Evolutionary conservation across 2,888 invertebrate genomes (phyloP).

Genomic region (Bimastos eiseni): DNA sequence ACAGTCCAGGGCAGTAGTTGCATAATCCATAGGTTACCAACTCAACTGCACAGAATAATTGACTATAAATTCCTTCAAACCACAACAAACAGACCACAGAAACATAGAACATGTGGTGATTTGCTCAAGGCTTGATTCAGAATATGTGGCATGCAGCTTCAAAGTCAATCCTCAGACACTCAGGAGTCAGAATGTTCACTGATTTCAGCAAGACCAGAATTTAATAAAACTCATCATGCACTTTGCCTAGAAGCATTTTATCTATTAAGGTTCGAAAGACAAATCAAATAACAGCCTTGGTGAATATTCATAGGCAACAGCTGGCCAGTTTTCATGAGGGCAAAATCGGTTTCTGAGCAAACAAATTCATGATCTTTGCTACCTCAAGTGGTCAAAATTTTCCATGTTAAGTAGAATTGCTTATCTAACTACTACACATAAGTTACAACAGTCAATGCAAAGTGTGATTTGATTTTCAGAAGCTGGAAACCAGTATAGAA

Average conservation of each 20-base stretch:
- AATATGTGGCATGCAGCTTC: not conserved
- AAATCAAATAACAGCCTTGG: not conserved
- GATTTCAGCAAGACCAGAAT: not conserved
- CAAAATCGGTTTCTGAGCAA: not conserved
- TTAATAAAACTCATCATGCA: not conserved
- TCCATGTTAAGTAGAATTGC: not conserved
- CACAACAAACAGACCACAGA: not conserved
- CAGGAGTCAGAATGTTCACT: not conserved
- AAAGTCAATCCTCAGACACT: not conserved
- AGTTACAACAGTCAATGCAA: not conserved
- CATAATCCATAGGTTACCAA: not conserved
- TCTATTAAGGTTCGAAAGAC: not conserved
- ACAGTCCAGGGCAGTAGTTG: too few species aligned
- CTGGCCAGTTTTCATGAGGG: not conserved
- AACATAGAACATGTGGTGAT: not conserved
- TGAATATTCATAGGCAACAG: not conserved
- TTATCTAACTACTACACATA: not conserved
- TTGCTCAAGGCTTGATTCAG: not conserved
- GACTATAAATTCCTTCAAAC: not conserved
- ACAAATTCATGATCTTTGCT: not conserved
- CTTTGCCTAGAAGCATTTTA: not conserved
- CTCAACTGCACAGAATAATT: not conserved
- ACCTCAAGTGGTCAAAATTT: too few species aligned
- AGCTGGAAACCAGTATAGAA: not conserved
- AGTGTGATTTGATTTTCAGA: conserved; percentile 13